Percentiles rank a stretch among this genome's conserved stretches.
Conservation (phyloP, 2,113 vertebrate species). For the Corapipo altera region DNA sequence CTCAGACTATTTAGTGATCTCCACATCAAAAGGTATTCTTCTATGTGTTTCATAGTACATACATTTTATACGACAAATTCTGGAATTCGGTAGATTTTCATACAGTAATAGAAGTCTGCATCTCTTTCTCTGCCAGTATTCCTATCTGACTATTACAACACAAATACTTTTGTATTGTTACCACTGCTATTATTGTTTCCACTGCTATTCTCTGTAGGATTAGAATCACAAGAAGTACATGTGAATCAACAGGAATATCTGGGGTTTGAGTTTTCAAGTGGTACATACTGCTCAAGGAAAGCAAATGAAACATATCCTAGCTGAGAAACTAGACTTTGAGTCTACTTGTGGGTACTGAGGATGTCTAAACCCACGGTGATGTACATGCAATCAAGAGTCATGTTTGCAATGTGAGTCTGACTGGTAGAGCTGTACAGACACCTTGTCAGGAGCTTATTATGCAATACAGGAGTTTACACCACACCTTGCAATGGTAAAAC, state of each 20-base stretch:
- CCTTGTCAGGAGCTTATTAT: not conserved
- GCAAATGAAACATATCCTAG: not conserved
- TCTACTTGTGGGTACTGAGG: not conserved
- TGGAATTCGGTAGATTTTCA: not conserved
- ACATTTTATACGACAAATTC: not conserved
- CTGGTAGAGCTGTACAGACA: not conserved
- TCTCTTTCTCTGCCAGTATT: not conserved
- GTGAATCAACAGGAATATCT: not conserved
- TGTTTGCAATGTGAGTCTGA: not conserved
- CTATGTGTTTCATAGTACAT: not conserved
- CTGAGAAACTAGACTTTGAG: not conserved
- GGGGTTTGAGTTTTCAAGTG: not conserved
- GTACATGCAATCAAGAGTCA: not conserved
- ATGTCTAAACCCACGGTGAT: not conserved
- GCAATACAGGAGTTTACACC: not conserved
- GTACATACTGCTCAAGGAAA: not conserved
- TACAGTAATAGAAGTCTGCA: not conserved
- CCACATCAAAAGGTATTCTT: not conserved
- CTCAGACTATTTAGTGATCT: not conserved
- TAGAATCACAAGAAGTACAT: not conserved
- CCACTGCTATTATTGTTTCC: not conserved
- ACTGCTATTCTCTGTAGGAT: not conserved
- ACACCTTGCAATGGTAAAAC: not conserved
- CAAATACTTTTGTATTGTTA: not conserved
- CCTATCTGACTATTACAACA: not conserved